Conservation (phyloP, 2,113 vertebrate genomes). For the Grammatotria lemairii region DNA sequence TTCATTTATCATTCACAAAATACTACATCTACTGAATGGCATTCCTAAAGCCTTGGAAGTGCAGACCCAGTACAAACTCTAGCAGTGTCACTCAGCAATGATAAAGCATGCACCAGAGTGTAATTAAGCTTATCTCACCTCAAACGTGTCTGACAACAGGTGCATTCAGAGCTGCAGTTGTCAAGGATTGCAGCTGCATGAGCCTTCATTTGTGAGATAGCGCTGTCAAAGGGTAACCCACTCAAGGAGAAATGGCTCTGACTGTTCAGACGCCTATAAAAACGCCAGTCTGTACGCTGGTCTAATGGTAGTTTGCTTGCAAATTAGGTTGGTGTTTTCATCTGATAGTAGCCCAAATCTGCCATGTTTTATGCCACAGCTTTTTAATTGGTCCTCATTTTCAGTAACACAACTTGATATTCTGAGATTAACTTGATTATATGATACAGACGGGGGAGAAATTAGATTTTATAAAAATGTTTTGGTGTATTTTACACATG, state of each 20-base stretch:
- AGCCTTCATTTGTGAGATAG: constrained; percentile 38
- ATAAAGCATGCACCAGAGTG: constrained; percentile 18
- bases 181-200: constrained; percentile 10
- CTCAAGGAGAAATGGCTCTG: not conserved
- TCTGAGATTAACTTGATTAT: not conserved
- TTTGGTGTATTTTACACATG: not conserved
- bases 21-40: not conserved
- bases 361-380: not conserved
- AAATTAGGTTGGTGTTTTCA: not conserved
- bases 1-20: not conserved
- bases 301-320: not conserved
- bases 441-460: not conserved
- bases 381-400: not conserved
- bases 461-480: not conserved
- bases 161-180: constrained; percentile 9
- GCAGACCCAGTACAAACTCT: constrained; percentile 11
- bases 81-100: constrained; percentile 9
- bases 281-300: not conserved
- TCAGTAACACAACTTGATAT: not conserved
- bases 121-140: constrained; percentile 55
- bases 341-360: not conserved
- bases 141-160: constrained; percentile 46
- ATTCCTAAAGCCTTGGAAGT: constrained; percentile 13
- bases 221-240: constrained; percentile 25
- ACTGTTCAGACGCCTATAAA: not conserved